Evolutionary conservation across 2,113 vertebrate species (phyloP).

Genomic region (Dascyllus trimaculatus): DNA sequence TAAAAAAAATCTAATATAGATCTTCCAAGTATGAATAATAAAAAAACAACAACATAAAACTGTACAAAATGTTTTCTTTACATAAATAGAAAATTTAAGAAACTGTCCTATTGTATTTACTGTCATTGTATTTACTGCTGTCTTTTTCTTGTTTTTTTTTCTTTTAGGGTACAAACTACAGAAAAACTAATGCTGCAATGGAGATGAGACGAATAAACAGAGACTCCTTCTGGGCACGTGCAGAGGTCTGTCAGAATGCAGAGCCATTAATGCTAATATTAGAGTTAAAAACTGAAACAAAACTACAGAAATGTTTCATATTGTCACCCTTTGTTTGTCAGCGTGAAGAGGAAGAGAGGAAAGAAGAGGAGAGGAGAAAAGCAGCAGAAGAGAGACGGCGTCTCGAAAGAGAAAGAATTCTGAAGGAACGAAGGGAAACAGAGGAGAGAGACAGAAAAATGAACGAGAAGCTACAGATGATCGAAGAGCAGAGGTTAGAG

Average conservation of each 20-base stretch:
- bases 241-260: slow-evolving; percentile 84
- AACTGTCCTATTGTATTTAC: no score
- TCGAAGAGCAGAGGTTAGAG: slow-evolving; percentile 87
- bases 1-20: no score
- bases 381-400: slow-evolving; percentile 83
- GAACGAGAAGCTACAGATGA: slow-evolving; percentile 85
- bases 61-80: neutral
- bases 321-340: slow-evolving; percentile 50
- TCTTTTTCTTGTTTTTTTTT: neutral
- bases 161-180: slow-evolving; percentile 90
- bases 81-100: neutral
- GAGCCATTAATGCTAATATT: no score
- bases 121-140: neutral
- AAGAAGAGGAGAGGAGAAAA: slow-evolving; percentile 85
- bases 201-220: slow-evolving; percentile 89
- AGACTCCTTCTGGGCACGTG: slow-evolving; percentile 91
- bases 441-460: slow-evolving; percentile 88
- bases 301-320: neutral
- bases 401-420: slow-evolving; percentile 84
- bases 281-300: neutral
- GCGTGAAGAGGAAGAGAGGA: slow-evolving; percentile 88
- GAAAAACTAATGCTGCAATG: slow-evolving; percentile 89
- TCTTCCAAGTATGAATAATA: no score
- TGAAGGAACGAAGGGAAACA: slow-evolving; percentile 85
- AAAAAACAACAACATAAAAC: no score